phyloP scores from a whole-genome alignment of 2,797 vertebrate species.

The Nyctalus aviator region DNA sequence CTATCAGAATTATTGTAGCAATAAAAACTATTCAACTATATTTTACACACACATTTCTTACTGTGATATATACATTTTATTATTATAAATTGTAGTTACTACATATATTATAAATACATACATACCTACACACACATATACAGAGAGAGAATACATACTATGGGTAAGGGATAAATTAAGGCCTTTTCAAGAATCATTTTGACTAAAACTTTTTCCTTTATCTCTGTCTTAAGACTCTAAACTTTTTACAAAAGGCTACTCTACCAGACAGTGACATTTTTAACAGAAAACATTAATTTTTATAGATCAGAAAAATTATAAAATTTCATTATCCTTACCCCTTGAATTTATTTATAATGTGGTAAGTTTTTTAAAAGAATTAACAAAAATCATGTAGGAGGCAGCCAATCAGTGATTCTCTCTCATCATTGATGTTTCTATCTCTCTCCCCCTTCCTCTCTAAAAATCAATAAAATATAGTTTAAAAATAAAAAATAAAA shows the following conservation, averaged over 20 bases:
- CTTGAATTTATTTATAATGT: constrained; percentile 41
- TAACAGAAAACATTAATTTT: background rate
- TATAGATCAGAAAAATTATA: constrained; percentile 50
- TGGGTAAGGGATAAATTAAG: background rate
- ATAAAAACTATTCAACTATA: background rate
- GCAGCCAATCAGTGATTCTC: too few relatives aligned
- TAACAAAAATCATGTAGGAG: background rate
- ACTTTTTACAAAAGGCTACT: background rate
- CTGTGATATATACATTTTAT: background rate
- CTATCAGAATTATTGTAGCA: background rate
- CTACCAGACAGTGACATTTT: background rate
- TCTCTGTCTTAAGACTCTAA: background rate
- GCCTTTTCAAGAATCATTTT: background rate
- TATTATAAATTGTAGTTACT: background rate
- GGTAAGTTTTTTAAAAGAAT: constrained; percentile 53
- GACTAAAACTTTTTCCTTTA: constrained; percentile 9
- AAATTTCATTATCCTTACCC: background rate
- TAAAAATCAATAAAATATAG: too few relatives aligned
- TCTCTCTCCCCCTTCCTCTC: too few relatives aligned
- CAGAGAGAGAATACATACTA: background rate
- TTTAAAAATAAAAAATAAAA: background rate
- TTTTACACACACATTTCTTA: background rate
- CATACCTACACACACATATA: background rate
- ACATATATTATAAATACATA: background rate
- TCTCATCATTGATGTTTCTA: too few relatives aligned